Conservation (phyloP, 1,140 invertebrate species). For the Monochamus saltuarius region DNA sequence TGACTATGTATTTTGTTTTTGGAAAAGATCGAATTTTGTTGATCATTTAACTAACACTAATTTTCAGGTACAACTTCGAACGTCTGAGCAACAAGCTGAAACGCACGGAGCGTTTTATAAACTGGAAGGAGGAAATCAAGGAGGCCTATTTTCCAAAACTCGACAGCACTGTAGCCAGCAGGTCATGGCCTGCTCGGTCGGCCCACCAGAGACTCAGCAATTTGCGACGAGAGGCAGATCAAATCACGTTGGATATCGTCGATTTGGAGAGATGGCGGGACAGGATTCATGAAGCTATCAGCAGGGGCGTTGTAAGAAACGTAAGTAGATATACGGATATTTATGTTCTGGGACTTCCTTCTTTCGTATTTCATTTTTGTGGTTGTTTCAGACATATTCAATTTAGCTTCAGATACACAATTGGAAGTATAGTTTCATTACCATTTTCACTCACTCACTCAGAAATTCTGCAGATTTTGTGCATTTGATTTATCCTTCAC, state of each 20-base stretch:
- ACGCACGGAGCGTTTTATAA: conserved; percentile 60
- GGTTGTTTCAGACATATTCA: too few species aligned
- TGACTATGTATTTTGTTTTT: too few species aligned
- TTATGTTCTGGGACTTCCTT: too few species aligned
- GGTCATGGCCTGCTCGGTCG: conserved; percentile 63
- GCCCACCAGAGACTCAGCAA: conserved; percentile 62
- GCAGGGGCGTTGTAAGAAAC: conserved; percentile 61
- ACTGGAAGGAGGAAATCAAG: conserved; percentile 63
- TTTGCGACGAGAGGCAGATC: conserved; percentile 66
- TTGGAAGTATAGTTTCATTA: too few species aligned
- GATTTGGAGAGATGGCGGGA: conserved; percentile 75
- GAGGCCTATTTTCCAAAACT: conserved; percentile 75
- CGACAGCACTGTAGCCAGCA: conserved; percentile 64
- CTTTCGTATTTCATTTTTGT: too few species aligned
- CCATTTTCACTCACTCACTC: too few species aligned
- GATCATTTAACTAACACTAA: too few species aligned
- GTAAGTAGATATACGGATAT: too few species aligned
- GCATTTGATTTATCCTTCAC: too few species aligned
- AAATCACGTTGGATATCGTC: conserved; percentile 65
- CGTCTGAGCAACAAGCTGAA: conserved; percentile 62
- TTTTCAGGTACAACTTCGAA: conserved; percentile 40
- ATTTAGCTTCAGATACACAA: too few species aligned
- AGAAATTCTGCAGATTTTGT: too few species aligned
- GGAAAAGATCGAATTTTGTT: too few species aligned
- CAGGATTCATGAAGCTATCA: conserved; percentile 72